Conservation (phyloP, 2,113 vertebrate species). For the Sebastes fasciatus region DNA sequence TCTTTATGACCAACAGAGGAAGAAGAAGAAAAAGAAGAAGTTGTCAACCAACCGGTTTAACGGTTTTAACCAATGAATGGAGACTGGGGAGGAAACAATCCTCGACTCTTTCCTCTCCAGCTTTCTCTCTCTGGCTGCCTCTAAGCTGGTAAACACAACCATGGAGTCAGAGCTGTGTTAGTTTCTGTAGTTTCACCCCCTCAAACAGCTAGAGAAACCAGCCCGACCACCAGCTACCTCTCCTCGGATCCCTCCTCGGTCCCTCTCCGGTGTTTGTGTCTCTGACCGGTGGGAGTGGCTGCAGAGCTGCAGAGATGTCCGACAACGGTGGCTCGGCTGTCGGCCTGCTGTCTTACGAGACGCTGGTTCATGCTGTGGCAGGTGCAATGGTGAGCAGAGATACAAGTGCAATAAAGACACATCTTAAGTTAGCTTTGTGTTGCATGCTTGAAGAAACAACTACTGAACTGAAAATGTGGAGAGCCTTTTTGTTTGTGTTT, state of each 20-base stretch:
- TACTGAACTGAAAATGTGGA: neutral
- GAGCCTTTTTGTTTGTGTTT: neutral
- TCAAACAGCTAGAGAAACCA: neutral
- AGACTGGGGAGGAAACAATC: slow-evolving; percentile 15
- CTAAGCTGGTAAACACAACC: neutral
- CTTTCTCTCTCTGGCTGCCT: neutral
- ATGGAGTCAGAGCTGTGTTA: neutral
- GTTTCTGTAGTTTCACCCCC: neutral
- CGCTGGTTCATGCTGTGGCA: slow-evolving; percentile 85
- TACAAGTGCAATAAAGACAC: neutral
- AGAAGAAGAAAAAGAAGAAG: slow-evolving; percentile 5
- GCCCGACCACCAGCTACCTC: neutral
- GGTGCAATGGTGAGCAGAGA: slow-evolving; percentile 82
- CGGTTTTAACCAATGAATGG: slow-evolving; percentile 29
- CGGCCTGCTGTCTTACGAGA: slow-evolving; percentile 84
- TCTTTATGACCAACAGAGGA: neutral
- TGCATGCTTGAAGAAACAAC: neutral
- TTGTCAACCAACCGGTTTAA: neutral
- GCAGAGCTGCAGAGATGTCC: slow-evolving; percentile 73
- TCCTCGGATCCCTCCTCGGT: neutral
- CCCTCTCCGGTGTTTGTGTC: neutral
- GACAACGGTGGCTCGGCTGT: slow-evolving; percentile 52
- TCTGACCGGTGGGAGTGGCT: neutral
- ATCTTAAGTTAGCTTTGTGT: neutral
- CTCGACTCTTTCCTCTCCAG: neutral